Percentiles rank a stretch among this genome's conserved stretches.
phyloP scores from a whole-genome alignment of 2,113 vertebrate genomes.

The Pica pica region DNA sequence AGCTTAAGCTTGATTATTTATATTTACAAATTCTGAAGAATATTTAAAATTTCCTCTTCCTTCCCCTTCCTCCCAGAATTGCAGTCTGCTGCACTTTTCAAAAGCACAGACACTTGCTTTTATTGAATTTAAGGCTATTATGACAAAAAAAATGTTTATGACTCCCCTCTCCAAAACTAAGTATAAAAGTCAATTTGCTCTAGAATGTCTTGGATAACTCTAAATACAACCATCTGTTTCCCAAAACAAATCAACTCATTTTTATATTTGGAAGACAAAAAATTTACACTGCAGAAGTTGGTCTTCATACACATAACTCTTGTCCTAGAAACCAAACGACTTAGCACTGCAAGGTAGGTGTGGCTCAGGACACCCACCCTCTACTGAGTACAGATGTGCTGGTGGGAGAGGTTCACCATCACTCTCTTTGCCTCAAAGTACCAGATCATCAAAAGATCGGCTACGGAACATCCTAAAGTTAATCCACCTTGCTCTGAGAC shows the following conservation, averaged over 20 bases:
- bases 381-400: background rate
- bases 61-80: background rate
- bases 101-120: background rate
- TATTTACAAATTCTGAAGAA: background rate
- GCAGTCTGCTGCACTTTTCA: background rate
- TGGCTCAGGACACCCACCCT: background rate
- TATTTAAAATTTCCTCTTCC: background rate
- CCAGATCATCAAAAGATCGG: background rate
- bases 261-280: background rate
- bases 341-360: background rate
- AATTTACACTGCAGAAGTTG: background rate
- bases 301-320: background rate
- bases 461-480: background rate
- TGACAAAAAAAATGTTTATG: background rate
- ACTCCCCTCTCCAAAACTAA: background rate
- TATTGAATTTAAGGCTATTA: slow-evolving; percentile 4
- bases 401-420: background rate
- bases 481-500: background rate
- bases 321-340: background rate
- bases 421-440: background rate
- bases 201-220: background rate
- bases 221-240: background rate
- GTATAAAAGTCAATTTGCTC: background rate
- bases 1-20: background rate
- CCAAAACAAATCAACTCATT: background rate